Evolutionary conservation across 2,797 vertebrate genomes (phyloP), one percentile per base, ranked within the genome.

Genomic region (Brachymystax lenok): DNA sequence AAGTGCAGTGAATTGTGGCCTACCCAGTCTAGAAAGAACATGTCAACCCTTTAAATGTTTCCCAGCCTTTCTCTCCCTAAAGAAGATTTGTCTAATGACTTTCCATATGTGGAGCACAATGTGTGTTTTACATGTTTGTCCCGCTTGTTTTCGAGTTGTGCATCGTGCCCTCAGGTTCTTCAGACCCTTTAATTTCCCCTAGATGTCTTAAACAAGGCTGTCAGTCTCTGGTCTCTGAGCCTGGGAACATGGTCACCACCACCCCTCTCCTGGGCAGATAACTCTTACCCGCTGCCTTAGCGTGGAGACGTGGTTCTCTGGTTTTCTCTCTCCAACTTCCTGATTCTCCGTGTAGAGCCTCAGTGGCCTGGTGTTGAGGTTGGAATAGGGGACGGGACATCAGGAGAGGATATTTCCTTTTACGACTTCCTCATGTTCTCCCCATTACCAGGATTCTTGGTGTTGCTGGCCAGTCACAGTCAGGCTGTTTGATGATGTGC

Each of bases 401-500:
- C 86, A 90, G 86, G 83, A 87, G 86, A 84, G 81, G 85, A 89
- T 91, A 91, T 92, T 92, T 92, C 87, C 88, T 91, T 88, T 91
- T 88, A 83, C 74, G 5, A 82, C 82, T 92, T 92, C 88, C 86
- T 90, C 88, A 78, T 92, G 92, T 93, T 90, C 88, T 88, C 84
- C 88, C 86, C 84, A 91, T 92, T 91, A 89, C 90, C 86, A 80
- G 86, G 83, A 82, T 74, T 79, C 73, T 85, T 84, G 82, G 83
- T 88, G 85, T 90, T 66, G 27, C 91, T 90, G 66, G 85, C 85
- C 78, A 80, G 74, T 81, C 69, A 70, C 85, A 79, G 74, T 82
- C 69, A 69, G 85, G 74, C 8, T 86, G 83, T 82, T 86, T 84
- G 86, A 86, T 80, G 76, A 85, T 84, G 86, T 86, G 85, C 87